Evolutionary conservation across 2,113 vertebrate species (phyloP).

Genomic region (Verasper variegatus): DNA sequence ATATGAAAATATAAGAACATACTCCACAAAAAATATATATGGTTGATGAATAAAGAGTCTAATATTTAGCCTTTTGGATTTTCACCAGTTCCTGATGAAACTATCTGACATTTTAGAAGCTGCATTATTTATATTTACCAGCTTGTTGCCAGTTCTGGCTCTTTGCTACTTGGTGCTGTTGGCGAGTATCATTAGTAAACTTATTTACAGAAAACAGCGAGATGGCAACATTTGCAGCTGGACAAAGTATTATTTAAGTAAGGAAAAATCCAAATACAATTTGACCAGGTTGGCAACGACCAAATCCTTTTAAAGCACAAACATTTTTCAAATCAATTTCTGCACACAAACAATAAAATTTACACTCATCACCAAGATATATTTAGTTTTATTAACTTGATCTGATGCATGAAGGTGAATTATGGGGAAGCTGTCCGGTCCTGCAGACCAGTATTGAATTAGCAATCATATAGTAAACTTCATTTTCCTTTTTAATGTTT

Average conservation of each 20-base stretch:
- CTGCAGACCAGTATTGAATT: constrained; percentile 1
- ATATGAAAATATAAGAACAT: too few relatives aligned
- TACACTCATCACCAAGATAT: neutral
- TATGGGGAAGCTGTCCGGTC: neutral
- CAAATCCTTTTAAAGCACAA: neutral
- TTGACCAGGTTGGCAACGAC: neutral
- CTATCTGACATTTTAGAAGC: neutral
- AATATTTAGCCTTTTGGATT: neutral
- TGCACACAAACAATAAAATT: neutral
- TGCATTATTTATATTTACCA: neutral
- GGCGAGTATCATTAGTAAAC: neutral
- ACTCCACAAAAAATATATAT: too few relatives aligned
- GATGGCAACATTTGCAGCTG: neutral
- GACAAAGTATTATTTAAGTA: neutral
- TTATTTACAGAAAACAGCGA: neutral
- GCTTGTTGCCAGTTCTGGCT: too few relatives aligned
- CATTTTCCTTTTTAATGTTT: constrained; percentile 10
- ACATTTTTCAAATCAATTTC: neutral
- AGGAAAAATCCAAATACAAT: neutral
- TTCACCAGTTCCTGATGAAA: neutral
- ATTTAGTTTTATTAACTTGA: neutral
- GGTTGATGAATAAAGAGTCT: neutral
- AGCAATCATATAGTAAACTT: neutral
- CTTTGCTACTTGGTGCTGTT: neutral
- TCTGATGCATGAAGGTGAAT: neutral